Conservation (phyloP, 2,797 vertebrate species). For the Lutjanus argentimaculatus region DNA sequence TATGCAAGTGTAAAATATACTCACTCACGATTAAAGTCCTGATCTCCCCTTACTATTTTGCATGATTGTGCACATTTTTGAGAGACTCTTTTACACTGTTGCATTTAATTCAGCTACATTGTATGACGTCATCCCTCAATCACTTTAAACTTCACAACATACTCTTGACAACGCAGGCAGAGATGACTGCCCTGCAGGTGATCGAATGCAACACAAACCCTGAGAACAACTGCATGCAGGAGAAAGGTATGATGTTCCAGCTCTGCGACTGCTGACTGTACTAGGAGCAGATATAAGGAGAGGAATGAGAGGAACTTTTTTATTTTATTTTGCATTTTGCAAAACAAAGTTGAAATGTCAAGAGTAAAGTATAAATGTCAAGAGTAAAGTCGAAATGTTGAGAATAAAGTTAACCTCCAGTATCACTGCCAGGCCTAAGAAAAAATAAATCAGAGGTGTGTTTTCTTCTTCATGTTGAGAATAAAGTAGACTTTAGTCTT, state of each 20-base stretch:
- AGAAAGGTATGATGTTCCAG: slow-evolving; percentile 11
- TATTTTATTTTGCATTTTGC: too few relatives aligned
- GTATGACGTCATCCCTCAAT: slow-evolving; percentile 6
- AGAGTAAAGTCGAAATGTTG: too few relatives aligned
- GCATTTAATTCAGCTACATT: neutral
- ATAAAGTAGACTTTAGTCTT: too few relatives aligned
- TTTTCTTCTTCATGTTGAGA: too few relatives aligned
- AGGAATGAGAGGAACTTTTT: too few relatives aligned
- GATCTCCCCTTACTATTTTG: neutral
- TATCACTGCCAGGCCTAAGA: too few relatives aligned
- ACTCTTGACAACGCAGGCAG: slow-evolving; percentile 26
- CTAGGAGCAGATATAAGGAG: too few relatives aligned
- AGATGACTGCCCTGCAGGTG: neutral
- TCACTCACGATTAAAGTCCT: neutral
- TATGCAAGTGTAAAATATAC: neutral
- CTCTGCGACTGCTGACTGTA: neutral
- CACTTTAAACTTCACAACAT: neutral
- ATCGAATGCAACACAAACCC: neutral
- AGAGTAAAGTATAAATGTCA: too few relatives aligned
- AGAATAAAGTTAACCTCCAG: too few relatives aligned
- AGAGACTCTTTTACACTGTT: neutral
- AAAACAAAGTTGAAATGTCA: too few relatives aligned
- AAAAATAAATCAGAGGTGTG: too few relatives aligned
- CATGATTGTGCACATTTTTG: neutral
- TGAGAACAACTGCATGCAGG: neutral